Conservation (phyloP, 2,113 vertebrate genomes). For the Piaya cayana region DNA sequence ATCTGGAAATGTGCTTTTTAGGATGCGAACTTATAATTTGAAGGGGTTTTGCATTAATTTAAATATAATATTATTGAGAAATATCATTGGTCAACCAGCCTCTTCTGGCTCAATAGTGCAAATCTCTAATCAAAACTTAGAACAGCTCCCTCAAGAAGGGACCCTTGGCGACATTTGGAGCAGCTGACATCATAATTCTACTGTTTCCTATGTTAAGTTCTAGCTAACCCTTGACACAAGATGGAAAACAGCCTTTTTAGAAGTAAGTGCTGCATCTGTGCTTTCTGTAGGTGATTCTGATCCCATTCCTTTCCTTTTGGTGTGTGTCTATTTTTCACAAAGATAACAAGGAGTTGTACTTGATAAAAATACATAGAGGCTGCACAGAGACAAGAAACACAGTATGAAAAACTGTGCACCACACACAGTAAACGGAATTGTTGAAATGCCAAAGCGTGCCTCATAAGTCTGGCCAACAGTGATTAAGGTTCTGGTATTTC, state of each 20-base stretch:
- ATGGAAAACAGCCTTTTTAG: neutral
- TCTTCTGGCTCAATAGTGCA: neutral
- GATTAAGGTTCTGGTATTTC: neutral
- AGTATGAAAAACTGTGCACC: neutral
- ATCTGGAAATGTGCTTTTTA: neutral
- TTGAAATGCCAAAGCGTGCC: neutral
- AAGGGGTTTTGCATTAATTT: neutral
- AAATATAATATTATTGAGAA: neutral
- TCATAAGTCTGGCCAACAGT: constrained; percentile 1
- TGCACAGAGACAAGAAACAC: neutral
- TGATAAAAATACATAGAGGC: neutral
- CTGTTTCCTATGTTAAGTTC: neutral
- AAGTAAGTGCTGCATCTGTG: neutral
- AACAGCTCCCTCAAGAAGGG: neutral
- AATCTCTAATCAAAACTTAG: neutral
- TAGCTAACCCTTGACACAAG: neutral
- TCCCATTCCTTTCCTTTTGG: neutral
- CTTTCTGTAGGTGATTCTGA: neutral
- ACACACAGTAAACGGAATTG: neutral
- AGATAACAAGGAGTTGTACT: neutral
- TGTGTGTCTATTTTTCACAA: neutral
- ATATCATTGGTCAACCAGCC: neutral
- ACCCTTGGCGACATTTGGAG: neutral
- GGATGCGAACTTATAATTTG: neutral
- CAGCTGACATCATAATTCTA: neutral